A percentile compares a stretch with the other conserved stretches of the same genome.
phyloP scores from a whole-genome alignment of 2,888 invertebrate species.

The Platycheirus albimanus region DNA sequence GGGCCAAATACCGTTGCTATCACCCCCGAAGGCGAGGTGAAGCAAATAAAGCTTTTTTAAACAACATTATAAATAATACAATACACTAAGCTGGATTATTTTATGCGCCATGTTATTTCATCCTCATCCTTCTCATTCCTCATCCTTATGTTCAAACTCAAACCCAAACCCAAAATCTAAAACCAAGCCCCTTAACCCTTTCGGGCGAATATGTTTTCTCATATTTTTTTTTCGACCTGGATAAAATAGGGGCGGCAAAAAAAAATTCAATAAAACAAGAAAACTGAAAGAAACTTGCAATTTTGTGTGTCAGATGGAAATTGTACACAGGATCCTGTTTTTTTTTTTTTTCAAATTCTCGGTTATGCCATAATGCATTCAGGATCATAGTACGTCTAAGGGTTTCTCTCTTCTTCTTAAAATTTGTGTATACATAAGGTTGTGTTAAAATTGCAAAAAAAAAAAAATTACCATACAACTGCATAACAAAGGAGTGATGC shows the following conservation, averaged over 20 bases:
- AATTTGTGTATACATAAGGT: background rate
- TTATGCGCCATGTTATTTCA: slow-evolving; percentile 54
- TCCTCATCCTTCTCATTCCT: too few relatives aligned
- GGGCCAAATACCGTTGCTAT: background rate
- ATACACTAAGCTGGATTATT: slow-evolving; percentile 67
- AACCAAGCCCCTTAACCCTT: slow-evolving; percentile 9
- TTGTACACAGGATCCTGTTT: background rate
- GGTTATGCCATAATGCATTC: slow-evolving; percentile 1
- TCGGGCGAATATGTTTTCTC: slow-evolving; percentile 24
- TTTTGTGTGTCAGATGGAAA: slow-evolving; percentile 41
- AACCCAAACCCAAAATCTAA: background rate
- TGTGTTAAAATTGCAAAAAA: background rate
- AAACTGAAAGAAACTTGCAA: slow-evolving; percentile 2
- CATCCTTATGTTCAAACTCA: too few relatives aligned
- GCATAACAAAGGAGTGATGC: slow-evolving; percentile 51
- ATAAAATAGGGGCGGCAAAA: background rate
- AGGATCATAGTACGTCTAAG: slow-evolving; percentile 21
- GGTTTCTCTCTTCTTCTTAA: background rate
- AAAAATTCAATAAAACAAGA: slow-evolving; percentile 38
- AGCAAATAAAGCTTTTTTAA: slow-evolving; percentile 62
- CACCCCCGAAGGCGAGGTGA: slow-evolving; percentile 35
- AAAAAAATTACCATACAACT: slow-evolving; percentile 27
- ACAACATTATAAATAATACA: slow-evolving; percentile 69
- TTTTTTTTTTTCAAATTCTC: background rate
- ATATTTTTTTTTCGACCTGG: background rate